Evolutionary conservation across 1,140 invertebrate genomes (phyloP).

Genomic region (Cephus cinctus): DNA sequence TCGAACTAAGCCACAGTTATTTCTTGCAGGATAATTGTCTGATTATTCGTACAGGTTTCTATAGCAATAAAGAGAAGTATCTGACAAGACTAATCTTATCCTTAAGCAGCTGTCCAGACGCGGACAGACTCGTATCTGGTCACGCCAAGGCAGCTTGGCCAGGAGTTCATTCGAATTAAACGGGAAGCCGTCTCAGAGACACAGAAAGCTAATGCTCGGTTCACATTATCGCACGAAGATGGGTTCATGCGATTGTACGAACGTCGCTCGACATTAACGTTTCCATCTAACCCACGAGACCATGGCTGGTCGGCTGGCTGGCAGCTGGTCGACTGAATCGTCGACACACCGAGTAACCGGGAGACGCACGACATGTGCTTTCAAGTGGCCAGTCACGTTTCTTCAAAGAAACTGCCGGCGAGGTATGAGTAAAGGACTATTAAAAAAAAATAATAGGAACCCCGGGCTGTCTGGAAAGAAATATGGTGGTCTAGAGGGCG

Average conservation of each 20-base stretch:
- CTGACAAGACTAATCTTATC: conserved; percentile 28
- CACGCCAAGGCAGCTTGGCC: conserved; percentile 23
- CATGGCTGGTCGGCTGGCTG: no score
- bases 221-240: conserved; percentile 25
- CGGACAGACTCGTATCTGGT: conserved; percentile 29
- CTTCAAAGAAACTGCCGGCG: no score
- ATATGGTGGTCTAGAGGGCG: no score
- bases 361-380: no score
- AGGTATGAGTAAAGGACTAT: no score
- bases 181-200: conserved; percentile 22
- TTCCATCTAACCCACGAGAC: no score
- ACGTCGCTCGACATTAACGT: conserved; percentile 30
- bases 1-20: no score
- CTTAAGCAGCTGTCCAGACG: conserved; percentile 21
- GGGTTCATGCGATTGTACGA: conserved; percentile 22
- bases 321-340: no score
- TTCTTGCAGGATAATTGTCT: neutral
- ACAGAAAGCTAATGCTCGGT: conserved; percentile 27
- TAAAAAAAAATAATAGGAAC: no score
- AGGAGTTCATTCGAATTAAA: conserved; percentile 23
- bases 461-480: no score
- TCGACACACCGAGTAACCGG: no score
- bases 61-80: conserved; percentile 25
- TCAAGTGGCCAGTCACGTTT: no score
- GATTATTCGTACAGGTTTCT: conserved; percentile 23